Percentiles rank a stretch among this genome's conserved stretches.
These are phyloP conservation scores for Acrobasis consociella DNA, from an alignment of 2,888 invertebrate genomes.

Conservation along the genomic window DNA sequence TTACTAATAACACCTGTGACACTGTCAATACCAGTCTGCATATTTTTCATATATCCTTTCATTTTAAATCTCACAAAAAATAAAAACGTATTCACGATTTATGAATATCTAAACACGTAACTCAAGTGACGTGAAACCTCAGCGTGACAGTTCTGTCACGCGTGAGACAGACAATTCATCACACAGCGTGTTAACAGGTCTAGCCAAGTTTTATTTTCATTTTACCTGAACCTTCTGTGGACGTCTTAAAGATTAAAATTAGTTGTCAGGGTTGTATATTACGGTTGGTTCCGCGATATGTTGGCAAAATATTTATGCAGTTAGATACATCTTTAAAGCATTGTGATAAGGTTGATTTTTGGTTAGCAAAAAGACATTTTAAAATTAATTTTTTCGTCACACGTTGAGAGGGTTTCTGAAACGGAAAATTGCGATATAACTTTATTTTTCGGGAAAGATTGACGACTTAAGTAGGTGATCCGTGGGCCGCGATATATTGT, in stretches of 20 bases:
- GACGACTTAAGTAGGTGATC: slow-evolving; percentile 66
- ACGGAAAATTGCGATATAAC: slow-evolving; percentile 79
- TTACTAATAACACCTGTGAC: too few relatives aligned
- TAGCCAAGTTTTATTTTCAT: slow-evolving; percentile 36
- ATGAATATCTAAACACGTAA: slow-evolving; percentile 58
- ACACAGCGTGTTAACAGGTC: slow-evolving; percentile 61
- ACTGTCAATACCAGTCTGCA: too few relatives aligned
- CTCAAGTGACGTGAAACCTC: slow-evolving; percentile 63
- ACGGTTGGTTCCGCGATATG: slow-evolving; percentile 41
- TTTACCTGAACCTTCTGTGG: slow-evolving; percentile 27
- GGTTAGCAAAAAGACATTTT: slow-evolving; percentile 19
- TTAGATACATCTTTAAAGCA: slow-evolving; percentile 14
- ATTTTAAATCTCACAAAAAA: slow-evolving; percentile 1
- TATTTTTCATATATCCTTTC: neutral
- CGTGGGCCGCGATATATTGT: slow-evolving; percentile 53
- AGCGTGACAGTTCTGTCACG: slow-evolving; percentile 70
- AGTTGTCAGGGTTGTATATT: neutral
- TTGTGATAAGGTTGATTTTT: slow-evolving; percentile 33
- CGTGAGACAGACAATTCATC: slow-evolving; percentile 72
- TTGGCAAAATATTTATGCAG: slow-evolving; percentile 43
- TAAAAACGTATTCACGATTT: slow-evolving; percentile 8
- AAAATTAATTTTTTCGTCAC: slow-evolving; percentile 58
- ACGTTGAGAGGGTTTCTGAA: slow-evolving; percentile 65
- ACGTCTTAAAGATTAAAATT: slow-evolving; percentile 33
- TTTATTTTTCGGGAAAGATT: slow-evolving; percentile 77